phyloP scores from a whole-genome alignment of 2,797 vertebrate species.

The Capromys pilorides region DNA sequence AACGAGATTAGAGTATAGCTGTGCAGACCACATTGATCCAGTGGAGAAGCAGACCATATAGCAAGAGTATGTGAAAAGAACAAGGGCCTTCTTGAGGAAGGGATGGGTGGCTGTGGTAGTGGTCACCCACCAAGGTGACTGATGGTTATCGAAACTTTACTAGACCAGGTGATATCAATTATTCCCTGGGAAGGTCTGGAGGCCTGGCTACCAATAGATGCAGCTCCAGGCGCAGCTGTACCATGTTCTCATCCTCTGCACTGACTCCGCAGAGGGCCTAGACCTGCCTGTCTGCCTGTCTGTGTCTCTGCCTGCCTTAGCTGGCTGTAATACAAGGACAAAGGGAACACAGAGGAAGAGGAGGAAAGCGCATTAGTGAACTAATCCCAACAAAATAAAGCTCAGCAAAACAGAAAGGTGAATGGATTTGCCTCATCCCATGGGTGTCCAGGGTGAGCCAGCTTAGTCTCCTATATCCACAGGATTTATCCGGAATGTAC shows the following conservation, averaged over 20 bases:
- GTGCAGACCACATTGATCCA: not conserved
- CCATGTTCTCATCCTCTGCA: not conserved
- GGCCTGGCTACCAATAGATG: not conserved
- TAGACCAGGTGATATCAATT: not conserved
- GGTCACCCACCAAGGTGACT: not conserved
- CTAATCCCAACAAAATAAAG: not conserved
- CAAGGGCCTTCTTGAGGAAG: not conserved
- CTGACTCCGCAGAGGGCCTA: not conserved
- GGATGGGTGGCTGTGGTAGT: not conserved
- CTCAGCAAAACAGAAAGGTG: not conserved
- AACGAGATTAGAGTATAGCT: not conserved
- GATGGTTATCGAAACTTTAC: not conserved
- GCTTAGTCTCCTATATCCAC: not conserved
- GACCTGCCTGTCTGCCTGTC: not conserved
- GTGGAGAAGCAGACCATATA: not conserved
- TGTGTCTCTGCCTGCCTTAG: not conserved
- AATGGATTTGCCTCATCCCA: not conserved
- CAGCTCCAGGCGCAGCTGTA: not conserved
- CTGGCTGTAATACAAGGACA: not conserved
- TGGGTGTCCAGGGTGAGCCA: not conserved
- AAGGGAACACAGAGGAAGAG: not conserved
- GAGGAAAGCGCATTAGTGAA: not conserved
- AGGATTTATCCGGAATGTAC: not conserved
- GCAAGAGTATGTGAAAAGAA: not conserved
- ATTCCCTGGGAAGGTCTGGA: not conserved